These are phyloP conservation scores for Tolmerus cingulatus DNA, from an alignment of 2,888 invertebrate species.

Conservation along the genomic window DNA sequence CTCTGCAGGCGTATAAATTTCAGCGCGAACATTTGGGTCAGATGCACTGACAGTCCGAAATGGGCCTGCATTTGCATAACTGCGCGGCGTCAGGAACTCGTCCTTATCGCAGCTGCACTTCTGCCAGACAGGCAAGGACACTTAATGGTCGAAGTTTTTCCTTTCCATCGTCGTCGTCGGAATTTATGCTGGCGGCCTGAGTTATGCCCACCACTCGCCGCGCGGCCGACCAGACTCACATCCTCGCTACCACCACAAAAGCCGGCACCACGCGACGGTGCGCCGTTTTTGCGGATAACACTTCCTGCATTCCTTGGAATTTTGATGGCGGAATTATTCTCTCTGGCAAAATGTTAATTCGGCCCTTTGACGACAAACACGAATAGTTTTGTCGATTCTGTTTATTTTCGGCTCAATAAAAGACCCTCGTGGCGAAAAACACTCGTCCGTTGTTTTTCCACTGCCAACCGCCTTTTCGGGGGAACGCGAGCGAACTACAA, in stretches of 20 bases:
- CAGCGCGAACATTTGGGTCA: slow-evolving; percentile 30
- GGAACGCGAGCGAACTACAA: background rate
- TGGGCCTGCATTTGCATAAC: slow-evolving; percentile 31
- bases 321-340: slow-evolving; percentile 32
- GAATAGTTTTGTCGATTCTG: background rate
- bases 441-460: background rate
- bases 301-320: slow-evolving; percentile 10
- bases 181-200: slow-evolving; percentile 26
- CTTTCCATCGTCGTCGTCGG: background rate
- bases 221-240: background rate
- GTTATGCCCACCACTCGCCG: background rate
- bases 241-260: background rate
- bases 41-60: slow-evolving; percentile 13
- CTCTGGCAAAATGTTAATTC: slow-evolving; percentile 1
- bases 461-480: background rate
- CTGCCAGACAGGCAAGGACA: slow-evolving; percentile 27
- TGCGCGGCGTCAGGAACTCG: background rate
- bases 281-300: background rate
- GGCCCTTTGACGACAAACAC: background rate
- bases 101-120: slow-evolving; percentile 14
- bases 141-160: slow-evolving; percentile 36
- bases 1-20: slow-evolving; percentile 34
- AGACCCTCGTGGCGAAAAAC: background rate
- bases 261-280: background rate
- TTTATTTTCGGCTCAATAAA: slow-evolving; percentile 11